Percentiles rank a stretch among this genome's conserved stretches.
Evolutionary conservation across 1,140 invertebrate genomes (phyloP).

Genomic region (Tigriopus japonicus): DNA sequence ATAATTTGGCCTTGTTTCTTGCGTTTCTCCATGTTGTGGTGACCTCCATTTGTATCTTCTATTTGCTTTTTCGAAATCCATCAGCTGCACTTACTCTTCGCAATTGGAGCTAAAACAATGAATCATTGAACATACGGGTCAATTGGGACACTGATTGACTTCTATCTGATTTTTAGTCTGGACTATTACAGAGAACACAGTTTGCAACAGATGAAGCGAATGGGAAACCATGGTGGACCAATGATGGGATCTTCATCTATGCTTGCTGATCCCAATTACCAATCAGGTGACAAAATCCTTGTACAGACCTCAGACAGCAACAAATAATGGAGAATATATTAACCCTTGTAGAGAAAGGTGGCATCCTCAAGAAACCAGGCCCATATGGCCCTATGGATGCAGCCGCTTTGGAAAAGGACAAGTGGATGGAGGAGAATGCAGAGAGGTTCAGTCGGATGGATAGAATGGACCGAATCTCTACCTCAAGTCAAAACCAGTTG

Average conservation of each 20-base stretch:
- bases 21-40: too few relatives aligned
- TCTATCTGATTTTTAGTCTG: too few relatives aligned
- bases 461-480: not conserved
- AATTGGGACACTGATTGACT: too few relatives aligned
- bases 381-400: constrained; percentile 47
- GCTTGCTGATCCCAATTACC: not conserved
- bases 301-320: not conserved
- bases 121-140: too few relatives aligned
- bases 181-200: constrained; percentile 37
- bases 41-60: too few relatives aligned
- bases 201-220: constrained; percentile 44
- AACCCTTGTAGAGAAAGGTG: constrained; percentile 45
- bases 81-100: too few relatives aligned
- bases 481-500: constrained; percentile 21
- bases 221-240: constrained; percentile 4
- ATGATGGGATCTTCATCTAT: not conserved
- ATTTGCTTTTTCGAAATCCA: too few relatives aligned
- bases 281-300: constrained; percentile 3
- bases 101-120: too few relatives aligned
- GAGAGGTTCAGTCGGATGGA: constrained; percentile 1
- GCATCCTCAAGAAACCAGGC: constrained; percentile 67
- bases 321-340: not conserved
- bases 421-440: constrained; percentile 40
- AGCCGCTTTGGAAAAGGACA: constrained; percentile 25
- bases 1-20: too few relatives aligned